Conservation (phyloP, 2,888 invertebrate species). For the Drosophila ustulata region DNA sequence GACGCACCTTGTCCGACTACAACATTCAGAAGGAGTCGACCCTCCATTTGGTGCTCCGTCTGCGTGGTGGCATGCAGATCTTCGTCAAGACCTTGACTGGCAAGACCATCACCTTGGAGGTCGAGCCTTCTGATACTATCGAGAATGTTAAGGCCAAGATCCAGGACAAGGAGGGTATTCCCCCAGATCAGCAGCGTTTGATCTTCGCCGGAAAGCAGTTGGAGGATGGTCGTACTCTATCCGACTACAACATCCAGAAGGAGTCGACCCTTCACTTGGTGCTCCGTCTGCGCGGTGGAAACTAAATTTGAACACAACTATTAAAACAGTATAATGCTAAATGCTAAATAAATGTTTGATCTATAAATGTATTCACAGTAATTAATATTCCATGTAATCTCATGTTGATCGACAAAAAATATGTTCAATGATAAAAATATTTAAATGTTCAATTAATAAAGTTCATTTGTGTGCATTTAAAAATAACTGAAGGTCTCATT, state of each 20-base stretch:
- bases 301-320: slow-evolving; percentile 25
- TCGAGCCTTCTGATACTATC: slow-evolving; percentile 45
- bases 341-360: slow-evolving; percentile 2
- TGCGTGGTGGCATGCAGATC: slow-evolving; percentile 49
- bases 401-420: slow-evolving; percentile 28
- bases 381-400: slow-evolving; percentile 15
- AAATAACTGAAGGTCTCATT: not conserved
- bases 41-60: slow-evolving; percentile 43
- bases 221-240: slow-evolving; percentile 40
- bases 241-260: slow-evolving; percentile 47
- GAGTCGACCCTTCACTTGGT: slow-evolving; percentile 39
- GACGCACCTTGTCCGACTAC: slow-evolving; percentile 43
- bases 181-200: slow-evolving; percentile 53
- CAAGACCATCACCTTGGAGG: slow-evolving; percentile 50
- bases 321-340: not conserved
- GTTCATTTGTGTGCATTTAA: slow-evolving; percentile 11
- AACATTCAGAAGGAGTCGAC: slow-evolving; percentile 50
- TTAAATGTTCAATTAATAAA: slow-evolving; percentile 39
- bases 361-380: slow-evolving; percentile 25
- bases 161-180: slow-evolving; percentile 49
- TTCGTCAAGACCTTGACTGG: slow-evolving; percentile 47
- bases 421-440: slow-evolving; percentile 7
- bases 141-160: slow-evolving; percentile 45
- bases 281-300: slow-evolving; percentile 43
- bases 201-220: slow-evolving; percentile 47